Percentiles rank a stretch among this genome's conserved stretches.
Evolutionary conservation across 2,888 invertebrate species (phyloP).

Genomic region (Pandemis corylana): DNA sequence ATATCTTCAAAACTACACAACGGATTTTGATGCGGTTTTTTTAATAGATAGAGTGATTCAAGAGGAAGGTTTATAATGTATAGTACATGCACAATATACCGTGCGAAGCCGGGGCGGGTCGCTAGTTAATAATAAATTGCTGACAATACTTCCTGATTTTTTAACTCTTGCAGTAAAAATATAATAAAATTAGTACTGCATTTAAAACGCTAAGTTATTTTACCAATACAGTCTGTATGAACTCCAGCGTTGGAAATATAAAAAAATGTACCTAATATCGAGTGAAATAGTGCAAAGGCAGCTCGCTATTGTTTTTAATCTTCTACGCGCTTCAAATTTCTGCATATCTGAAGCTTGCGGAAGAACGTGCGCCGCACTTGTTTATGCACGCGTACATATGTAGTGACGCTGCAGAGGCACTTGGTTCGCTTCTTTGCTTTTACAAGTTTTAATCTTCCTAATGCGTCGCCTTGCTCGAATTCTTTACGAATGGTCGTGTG

Average conservation of each 20-base stretch:
- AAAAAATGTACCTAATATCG: background rate
- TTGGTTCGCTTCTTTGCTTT: slow-evolving; percentile 71
- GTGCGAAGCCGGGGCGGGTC: too few relatives aligned
- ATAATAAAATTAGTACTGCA: too few relatives aligned
- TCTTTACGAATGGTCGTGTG: slow-evolving; percentile 67
- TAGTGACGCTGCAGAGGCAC: slow-evolving; percentile 49
- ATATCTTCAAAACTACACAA: too few relatives aligned
- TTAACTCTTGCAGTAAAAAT: too few relatives aligned
- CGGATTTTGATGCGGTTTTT: too few relatives aligned
- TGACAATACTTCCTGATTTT: too few relatives aligned
- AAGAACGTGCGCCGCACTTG: slow-evolving; percentile 40
- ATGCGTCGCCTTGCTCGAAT: slow-evolving; percentile 72
- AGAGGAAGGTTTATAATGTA: too few relatives aligned
- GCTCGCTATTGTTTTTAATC: slow-evolving; percentile 31
- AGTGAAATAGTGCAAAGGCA: slow-evolving; percentile 15
- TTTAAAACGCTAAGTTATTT: too few relatives aligned
- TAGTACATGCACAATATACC: too few relatives aligned
- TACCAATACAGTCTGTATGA: too few relatives aligned
- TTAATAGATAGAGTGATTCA: too few relatives aligned
- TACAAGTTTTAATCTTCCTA: slow-evolving; percentile 82
- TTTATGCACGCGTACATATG: slow-evolving; percentile 43
- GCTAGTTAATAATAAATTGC: too few relatives aligned
- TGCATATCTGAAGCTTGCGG: slow-evolving; percentile 42
- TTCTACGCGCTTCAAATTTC: slow-evolving; percentile 30
- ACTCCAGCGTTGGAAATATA: background rate